Evolutionary conservation across 23 tunicate genomes (phyloP), one percentile per base, ranked within the genome.

Genomic region (Phallusia fumigata): DNA sequence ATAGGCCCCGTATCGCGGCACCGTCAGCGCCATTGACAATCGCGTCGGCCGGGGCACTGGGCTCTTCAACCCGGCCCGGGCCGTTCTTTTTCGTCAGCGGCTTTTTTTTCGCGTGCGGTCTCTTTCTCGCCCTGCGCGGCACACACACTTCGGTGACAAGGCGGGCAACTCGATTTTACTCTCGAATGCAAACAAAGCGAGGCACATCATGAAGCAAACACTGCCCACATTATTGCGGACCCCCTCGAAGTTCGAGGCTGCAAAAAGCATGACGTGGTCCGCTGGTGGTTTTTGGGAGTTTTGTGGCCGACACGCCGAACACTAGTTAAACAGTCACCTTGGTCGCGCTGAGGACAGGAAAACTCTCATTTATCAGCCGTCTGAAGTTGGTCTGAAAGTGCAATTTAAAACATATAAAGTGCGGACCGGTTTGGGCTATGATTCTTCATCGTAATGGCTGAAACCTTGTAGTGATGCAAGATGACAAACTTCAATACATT

Each of bases 161-260:
- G 69, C 69, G 69, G 69, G 69, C 28, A 58, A 58, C 15, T 58
- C 69, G 69, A 58, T 58, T 58, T 58, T 58, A 58, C 69, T 58
- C 28, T 24, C 26, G 28, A 58, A 21, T 22, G 28, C 26, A 58
- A 58, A 22, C 26, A 58, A 58, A 58, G 69, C 11, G 28, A 22
- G 69, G 69, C 77, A 74, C 77, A 74, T 74, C 45, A 74, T 74
- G 13, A 74, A 19, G 77, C 77, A 74, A 74, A 74, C 77, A 74
- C 22, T 11, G 22, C 34, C 31, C 40, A 35, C 45, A 74, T 11
- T 11, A 74, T 74, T 35, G 19, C 77, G 30, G 44, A 33, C 77
- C 77, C 77, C 40, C 77, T 3, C 77, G 8, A 15, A 11, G 77
- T 33, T 3, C 77, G 8, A 15, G 2, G 77, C 77, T 1, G 77